phyloP scores from a whole-genome alignment of 2,113 vertebrate genomes.

The Paratilapia polleni region DNA sequence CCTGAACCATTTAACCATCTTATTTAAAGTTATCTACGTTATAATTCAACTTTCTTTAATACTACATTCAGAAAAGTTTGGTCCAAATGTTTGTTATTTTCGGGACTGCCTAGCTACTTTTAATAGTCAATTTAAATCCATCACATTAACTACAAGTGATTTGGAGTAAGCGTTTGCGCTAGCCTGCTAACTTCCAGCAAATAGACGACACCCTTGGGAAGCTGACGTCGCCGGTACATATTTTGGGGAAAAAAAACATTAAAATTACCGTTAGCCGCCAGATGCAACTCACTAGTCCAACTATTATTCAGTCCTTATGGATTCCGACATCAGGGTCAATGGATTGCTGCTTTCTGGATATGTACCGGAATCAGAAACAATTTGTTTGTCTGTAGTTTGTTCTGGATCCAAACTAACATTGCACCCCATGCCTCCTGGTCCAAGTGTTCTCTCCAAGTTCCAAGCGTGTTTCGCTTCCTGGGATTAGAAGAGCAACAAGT shows the following conservation, averaged over 20 bases:
- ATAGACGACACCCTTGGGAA: conserved; percentile 65
- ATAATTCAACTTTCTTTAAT: not conserved
- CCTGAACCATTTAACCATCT: not conserved
- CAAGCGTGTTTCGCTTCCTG: conserved; percentile 87
- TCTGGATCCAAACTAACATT: conserved; percentile 9
- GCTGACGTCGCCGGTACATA: conserved; percentile 71
- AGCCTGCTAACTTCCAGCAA: conserved; percentile 66
- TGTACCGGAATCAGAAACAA: not conserved
- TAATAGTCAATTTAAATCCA: not conserved
- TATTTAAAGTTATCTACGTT: not conserved
- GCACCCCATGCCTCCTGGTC: conserved; percentile 57
- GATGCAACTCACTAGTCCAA: conserved; percentile 18
- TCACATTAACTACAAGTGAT: not conserved
- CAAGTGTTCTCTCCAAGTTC: conserved; percentile 59
- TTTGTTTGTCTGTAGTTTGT: conserved; percentile 14
- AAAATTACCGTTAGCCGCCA: conserved; percentile 62
- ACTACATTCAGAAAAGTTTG: fast-evolving
- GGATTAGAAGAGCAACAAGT: conserved; percentile 73
- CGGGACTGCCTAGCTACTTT: fast-evolving
- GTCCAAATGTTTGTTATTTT: not conserved
- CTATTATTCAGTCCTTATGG: not conserved
- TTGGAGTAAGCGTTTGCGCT: conserved; percentile 14
- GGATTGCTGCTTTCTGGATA: not conserved
- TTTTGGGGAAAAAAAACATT: conserved; percentile 26
- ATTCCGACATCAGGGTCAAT: not conserved